Evolutionary conservation across 92 coral and sea anemone genomes (phyloP).

Genomic region (Paragorgia papillata): DNA sequence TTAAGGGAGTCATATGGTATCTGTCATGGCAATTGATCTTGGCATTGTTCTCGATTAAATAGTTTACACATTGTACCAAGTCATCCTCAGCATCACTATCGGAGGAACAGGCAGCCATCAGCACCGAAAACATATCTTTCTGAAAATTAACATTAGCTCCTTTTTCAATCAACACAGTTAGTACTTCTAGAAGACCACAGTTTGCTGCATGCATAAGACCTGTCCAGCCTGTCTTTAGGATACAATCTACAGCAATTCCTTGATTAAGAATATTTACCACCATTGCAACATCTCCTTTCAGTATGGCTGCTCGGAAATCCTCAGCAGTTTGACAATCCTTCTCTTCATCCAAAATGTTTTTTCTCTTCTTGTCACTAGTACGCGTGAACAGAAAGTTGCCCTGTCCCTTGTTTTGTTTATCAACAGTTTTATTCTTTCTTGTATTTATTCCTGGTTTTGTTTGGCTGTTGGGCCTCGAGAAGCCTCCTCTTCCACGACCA

Average conservation of each 20-base stretch:
- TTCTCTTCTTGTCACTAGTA: conserved; percentile 11
- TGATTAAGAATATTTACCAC: conserved; percentile 75
- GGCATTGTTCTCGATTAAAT: conserved; percentile 80
- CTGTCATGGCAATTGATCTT: conserved; percentile 88
- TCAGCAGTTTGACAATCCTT: conserved; percentile 45
- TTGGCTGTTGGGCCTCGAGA: not conserved
- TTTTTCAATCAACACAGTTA: conserved; percentile 63
- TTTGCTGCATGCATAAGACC: conserved; percentile 90
- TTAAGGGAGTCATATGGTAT: conserved; percentile 94
- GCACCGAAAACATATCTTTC: conserved; percentile 94
- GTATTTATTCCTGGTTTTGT: not conserved
- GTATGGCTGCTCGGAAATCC: conserved; percentile 79
- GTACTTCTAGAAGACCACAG: conserved; percentile 57
- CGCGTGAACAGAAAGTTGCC: conserved; percentile 29
- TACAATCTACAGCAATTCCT: conserved; percentile 76
- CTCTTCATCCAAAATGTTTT: conserved; percentile 6
- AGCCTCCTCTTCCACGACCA: conserved; percentile 12
- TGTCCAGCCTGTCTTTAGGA: conserved; percentile 92
- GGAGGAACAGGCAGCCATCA: conserved; percentile 92
- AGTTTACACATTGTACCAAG: conserved; percentile 67
- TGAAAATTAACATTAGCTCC: conserved; percentile 96
- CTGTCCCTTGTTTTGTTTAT: conserved; percentile 17
- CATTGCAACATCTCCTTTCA: conserved; percentile 71
- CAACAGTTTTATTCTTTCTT: not conserved
- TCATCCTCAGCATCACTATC: conserved; percentile 66